Percentiles rank a stretch among this genome's conserved stretches.
phyloP scores from a whole-genome alignment of 1,140 invertebrate genomes.

The Vanessa tameamea region DNA sequence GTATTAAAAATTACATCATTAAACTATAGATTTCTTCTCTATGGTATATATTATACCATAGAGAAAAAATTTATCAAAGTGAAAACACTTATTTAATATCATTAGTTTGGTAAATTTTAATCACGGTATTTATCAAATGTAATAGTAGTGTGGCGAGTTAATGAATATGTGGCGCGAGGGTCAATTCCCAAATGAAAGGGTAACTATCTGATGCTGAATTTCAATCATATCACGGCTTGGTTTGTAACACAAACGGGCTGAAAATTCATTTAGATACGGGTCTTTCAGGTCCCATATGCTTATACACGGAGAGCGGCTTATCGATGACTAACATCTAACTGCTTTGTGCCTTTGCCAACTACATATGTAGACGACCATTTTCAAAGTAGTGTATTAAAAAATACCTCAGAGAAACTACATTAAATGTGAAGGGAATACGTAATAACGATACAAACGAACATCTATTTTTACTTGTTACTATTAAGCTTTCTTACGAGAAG shows the following conservation, averaged over 20 bases:
- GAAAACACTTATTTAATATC: neutral
- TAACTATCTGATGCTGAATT: slow-evolving; percentile 62
- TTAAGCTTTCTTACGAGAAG: no score
- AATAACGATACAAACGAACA: neutral
- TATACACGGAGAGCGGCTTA: slow-evolving; percentile 32
- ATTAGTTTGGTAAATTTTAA: slow-evolving; percentile 18
- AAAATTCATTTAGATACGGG: slow-evolving; percentile 53
- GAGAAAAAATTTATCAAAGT: no score
- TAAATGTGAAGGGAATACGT: neutral
- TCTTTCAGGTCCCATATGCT: slow-evolving; percentile 44
- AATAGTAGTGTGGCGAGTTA: slow-evolving; percentile 28
- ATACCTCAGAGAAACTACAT: neutral
- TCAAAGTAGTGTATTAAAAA: slow-evolving; percentile 36
- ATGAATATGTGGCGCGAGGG: slow-evolving; percentile 49
- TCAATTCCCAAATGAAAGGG: slow-evolving; percentile 53
- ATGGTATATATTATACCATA: no score
- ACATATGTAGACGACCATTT: slow-evolving; percentile 47
- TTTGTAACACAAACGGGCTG: slow-evolving; percentile 48
- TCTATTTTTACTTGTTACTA: no score
- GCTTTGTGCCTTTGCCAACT: slow-evolving; percentile 53
- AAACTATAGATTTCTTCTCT: no score
- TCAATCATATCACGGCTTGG: slow-evolving; percentile 67
- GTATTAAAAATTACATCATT: no score
- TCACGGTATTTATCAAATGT: slow-evolving; percentile 14
- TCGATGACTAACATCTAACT: slow-evolving; percentile 42